These are phyloP conservation scores for Pantherophis alleghaniensis DNA, from an alignment of 2,797 vertebrate species.

Conservation along the genomic window DNA sequence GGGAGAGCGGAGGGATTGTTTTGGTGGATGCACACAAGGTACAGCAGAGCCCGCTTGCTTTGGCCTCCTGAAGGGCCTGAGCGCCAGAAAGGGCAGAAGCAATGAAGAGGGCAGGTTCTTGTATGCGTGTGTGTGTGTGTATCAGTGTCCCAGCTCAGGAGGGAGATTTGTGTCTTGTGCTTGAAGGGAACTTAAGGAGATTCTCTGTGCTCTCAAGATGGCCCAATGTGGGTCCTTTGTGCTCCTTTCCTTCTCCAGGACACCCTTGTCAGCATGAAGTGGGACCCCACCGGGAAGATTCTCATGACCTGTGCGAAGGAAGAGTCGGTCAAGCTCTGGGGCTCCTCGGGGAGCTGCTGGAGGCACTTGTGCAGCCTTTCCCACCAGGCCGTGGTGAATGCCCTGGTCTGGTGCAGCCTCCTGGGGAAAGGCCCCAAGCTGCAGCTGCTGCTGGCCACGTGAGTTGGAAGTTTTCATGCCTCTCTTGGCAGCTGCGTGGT, in stretches of 20 bases:
- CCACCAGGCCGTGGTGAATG: conserved; percentile 86
- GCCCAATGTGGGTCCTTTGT: not conserved
- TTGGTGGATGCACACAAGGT: conserved; percentile 96
- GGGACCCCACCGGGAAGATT: conserved; percentile 88
- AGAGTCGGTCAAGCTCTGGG: conserved; percentile 91
- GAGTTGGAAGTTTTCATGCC: conserved; percentile 48
- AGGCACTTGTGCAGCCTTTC: conserved; percentile 80
- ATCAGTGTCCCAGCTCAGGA: not conserved
- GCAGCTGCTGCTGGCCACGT: conserved; percentile 88
- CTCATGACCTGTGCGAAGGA: conserved; percentile 95
- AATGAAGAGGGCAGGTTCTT: not conserved
- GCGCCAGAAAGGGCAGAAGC: not conserved
- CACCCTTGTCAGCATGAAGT: conserved; percentile 85
- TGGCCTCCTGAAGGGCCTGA: not conserved
- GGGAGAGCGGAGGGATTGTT: conserved; percentile 87
- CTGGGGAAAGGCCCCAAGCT: conserved; percentile 79
- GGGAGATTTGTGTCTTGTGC: not conserved
- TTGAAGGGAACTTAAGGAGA: not conserved
- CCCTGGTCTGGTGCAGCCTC: conserved; percentile 86
- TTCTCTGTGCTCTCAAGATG: not conserved
- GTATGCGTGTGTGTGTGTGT: not conserved
- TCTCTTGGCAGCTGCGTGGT: rapidly evolving
- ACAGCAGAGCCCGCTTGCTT: not conserved
- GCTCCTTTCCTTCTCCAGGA: conserved; percentile 73
- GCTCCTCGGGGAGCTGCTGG: conserved; percentile 79